phyloP scores from a whole-genome alignment of 2,113 vertebrate species.

The Megaleporinus macrocephalus region DNA sequence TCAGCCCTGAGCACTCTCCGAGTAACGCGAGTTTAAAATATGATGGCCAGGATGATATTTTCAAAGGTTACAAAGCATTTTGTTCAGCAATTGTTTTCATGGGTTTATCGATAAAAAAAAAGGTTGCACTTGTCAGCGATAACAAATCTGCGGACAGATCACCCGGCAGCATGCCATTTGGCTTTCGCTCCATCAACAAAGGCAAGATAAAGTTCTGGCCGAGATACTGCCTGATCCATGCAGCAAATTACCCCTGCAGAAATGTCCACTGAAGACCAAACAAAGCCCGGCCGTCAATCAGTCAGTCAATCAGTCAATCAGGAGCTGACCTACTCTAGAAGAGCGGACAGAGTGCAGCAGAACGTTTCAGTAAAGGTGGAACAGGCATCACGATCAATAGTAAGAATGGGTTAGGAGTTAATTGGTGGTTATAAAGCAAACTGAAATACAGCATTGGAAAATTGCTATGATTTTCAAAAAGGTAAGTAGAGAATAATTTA shows the following conservation, averaged over 20 bases:
- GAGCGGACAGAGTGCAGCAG: conserved; percentile 36
- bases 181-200: conserved; percentile 72
- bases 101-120: conserved; percentile 74
- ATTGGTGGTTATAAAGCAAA: conserved; percentile 16
- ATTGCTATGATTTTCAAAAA: not conserved
- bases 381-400: not conserved
- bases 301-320: conserved; percentile 43
- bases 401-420: not conserved
- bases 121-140: conserved; percentile 75
- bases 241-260: conserved; percentile 68
- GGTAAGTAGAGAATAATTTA: not conserved
- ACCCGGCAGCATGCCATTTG: conserved; percentile 74
- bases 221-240: conserved; percentile 58
- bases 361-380: conserved; percentile 1
- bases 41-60: conserved; percentile 72
- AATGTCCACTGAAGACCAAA: conserved; percentile 69
- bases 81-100: conserved; percentile 74
- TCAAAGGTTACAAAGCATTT: conserved; percentile 77
- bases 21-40: conserved; percentile 4
- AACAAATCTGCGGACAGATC: conserved; percentile 79
- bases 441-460: not conserved
- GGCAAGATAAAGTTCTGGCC: conserved; percentile 71
- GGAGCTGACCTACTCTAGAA: conserved; percentile 60
- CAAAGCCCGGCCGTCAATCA: conserved; percentile 56
- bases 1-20: not conserved